Evolutionary conservation across 1,140 invertebrate genomes (phyloP).

Genomic region (Heliconius eleuchia): DNA sequence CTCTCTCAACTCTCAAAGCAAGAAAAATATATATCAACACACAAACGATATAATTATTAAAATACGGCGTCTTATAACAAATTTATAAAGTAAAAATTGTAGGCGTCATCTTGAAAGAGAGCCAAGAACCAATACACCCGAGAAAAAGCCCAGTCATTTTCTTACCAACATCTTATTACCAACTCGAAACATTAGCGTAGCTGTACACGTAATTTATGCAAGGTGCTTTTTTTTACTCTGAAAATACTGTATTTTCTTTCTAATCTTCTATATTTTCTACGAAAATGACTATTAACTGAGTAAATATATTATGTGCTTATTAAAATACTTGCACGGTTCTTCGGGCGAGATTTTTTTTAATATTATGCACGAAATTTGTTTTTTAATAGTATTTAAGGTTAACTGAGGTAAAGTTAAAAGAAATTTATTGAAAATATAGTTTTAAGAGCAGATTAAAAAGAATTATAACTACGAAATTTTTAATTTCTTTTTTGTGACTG

Average conservation of each 20-base stretch:
- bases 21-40: not conserved
- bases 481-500: no score
- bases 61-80: slow-evolving; percentile 22
- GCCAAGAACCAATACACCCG: slow-evolving; percentile 41
- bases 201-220: slow-evolving; percentile 32
- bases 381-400: no score
- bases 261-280: slow-evolving; percentile 30
- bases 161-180: slow-evolving; percentile 42
- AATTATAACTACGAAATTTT: no score
- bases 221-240: slow-evolving; percentile 22
- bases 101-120: slow-evolving; percentile 38
- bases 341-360: not conserved
- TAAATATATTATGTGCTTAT: slow-evolving; percentile 8
- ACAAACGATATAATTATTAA: slow-evolving; percentile 18
- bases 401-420: no score
- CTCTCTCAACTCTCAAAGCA: not conserved
- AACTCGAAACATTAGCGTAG: slow-evolving; percentile 36
- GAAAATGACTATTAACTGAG: slow-evolving; percentile 17
- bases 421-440: no score
- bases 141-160: slow-evolving; percentile 42
- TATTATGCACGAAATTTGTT: not conserved
- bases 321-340: slow-evolving; percentile 15
- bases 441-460: no score
- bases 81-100: slow-evolving; percentile 44
- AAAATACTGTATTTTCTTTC: slow-evolving; percentile 22